Base-by-base conservation (phyloP, 2,888 invertebrate species). In the Thera britannica region DNA sequence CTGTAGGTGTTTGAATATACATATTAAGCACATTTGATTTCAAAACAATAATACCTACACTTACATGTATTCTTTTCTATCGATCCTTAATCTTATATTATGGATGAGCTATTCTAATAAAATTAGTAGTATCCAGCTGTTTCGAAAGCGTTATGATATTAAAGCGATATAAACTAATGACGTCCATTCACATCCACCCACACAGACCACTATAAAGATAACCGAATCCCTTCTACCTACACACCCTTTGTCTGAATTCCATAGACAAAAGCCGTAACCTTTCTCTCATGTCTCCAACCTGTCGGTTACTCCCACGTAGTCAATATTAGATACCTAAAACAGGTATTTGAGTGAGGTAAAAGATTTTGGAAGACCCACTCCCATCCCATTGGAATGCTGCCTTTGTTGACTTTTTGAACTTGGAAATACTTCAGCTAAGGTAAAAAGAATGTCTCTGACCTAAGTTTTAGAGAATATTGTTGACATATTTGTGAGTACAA, bases 181-280 rank as follows among this genome's bases (percentile, higher is more conserved):
- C 65, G 65, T 62, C 62, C 72, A 71, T 73, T 72, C 72, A 68
- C 71, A 68, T 71, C 72, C 62, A 65, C 74, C 72, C 75, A 72
- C 74, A 46, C 55, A 46, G 55, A 58, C 58, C 63, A 62, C 71
- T 74, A 69, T 70, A 68, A 58, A 75, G 74, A 74, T 74, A 75
- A 68, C 71, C 57, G 57, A 57, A 57, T 68, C 70, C 69, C 75
- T 72, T 71, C 75, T 71, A 70, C 74, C 72, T 74, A 74, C 75
- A 72, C 72, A 68, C 74, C 74, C 72, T 75, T 75, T 75, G 75
- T 74, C 72, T 75, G 71, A 75, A 75, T 74, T 72, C 75, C 74
- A 70, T 75, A 72, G 71, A 72, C 70, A 72, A 70, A 68, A 70
- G 72, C 68, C 58, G 70, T 69, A 72, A 72, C 75, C 75, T 75